Evolutionary conservation across 2,797 vertebrate genomes (phyloP), one percentile per base, ranked within the genome.

Genomic region (Halcyon badia): DNA sequence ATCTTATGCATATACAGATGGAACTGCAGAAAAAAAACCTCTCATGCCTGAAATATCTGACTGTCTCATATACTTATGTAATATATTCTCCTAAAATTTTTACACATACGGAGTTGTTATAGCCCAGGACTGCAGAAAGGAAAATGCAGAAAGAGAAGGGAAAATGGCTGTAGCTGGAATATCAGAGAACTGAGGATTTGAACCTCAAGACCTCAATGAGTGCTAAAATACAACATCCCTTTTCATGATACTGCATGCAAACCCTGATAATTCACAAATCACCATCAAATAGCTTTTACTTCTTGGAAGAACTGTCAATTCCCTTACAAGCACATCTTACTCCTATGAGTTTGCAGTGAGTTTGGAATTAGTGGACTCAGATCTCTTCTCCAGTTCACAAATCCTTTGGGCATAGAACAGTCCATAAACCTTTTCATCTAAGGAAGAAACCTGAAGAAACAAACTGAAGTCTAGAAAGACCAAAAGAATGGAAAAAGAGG

Each of bases 1-100:
- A 65, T 46, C 66, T 97, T 71, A 87, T 51, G 90, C 92, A 93
- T 68, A 92, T 33, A 93, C 92, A 96, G 91, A 96, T 88, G 77
- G 91, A 89, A 91, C 75, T 33, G 65, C 71, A 89, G 52, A 89
- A 90, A 92, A 57, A 93, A 93, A 90, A 5, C 37, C 35, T 68
- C 66, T 71, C 20, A 13, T 81, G 80, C 86, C 78, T 87, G 71
- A 96, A 95, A 94, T 90, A 94, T 76, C 64, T 62, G n/a, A 51
- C 33, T 91, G 68, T 93, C 90, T 95, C 64, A 93, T 82, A 56
- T 33, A 80, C 81, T 96, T 96, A 96, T 26, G 77, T 82, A 95
- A 96, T 52, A 79, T 24, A 33, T 44, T 37, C 60, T 95, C 70
- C 73, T 87, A 92, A 94, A 91, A 97, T 69, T 73, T 75, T 73